Conservation (phyloP, 53 echinoderm and acorn worm genomes). For the Patiria pectinifera region DNA sequence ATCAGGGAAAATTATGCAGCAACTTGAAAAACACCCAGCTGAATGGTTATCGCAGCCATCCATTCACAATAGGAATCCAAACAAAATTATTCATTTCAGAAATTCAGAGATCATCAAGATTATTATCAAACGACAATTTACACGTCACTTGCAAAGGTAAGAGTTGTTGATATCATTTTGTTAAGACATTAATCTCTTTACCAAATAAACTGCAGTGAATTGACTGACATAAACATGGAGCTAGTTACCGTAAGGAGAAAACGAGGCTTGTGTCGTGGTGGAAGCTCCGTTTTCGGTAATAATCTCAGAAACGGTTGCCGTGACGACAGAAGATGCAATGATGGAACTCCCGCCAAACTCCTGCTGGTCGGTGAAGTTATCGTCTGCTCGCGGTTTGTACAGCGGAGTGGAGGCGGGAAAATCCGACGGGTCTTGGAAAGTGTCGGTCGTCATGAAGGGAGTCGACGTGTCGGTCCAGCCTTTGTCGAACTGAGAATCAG, state of each 20-base stretch:
- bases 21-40: too few species aligned
- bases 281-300: slow-evolving; percentile 9
- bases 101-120: background rate
- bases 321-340: slow-evolving; percentile 40
- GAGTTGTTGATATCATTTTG: background rate
- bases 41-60: too few species aligned
- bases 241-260: background rate
- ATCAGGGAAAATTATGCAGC: too few species aligned
- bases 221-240: background rate
- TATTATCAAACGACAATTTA: background rate
- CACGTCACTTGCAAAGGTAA: too few species aligned
- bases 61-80: too few species aligned
- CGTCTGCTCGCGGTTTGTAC: slow-evolving; percentile 28
- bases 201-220: background rate
- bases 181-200: background rate
- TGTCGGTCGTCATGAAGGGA: background rate
- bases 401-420: slow-evolving; percentile 15
- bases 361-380: slow-evolving; percentile 16
- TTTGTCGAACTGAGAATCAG: slow-evolving; percentile 29
- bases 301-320: slow-evolving; percentile 52
- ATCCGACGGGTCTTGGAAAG: slow-evolving; percentile 13
- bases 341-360: slow-evolving; percentile 33
- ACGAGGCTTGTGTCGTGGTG: background rate
- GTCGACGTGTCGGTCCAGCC: slow-evolving; percentile 15
- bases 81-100: too few species aligned